phyloP scores from a whole-genome alignment of 2,797 vertebrate species.

The Pseudochromis fuscus region DNA sequence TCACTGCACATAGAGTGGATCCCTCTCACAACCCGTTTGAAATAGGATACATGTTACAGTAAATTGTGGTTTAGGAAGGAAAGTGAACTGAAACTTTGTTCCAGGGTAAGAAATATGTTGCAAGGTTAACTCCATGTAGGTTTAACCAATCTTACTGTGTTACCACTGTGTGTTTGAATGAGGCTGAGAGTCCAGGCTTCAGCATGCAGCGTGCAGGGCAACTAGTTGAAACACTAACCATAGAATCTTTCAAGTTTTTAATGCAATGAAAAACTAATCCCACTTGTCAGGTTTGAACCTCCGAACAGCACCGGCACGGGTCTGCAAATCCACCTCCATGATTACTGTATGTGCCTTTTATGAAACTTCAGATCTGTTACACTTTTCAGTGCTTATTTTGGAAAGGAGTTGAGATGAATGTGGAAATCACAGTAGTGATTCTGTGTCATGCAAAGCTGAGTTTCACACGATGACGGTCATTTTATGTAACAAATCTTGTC shows the following conservation, averaged over 20 bases:
- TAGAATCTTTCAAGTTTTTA: constrained; percentile 21
- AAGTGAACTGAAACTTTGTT: constrained; percentile 37
- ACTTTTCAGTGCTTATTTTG: constrained; percentile 18
- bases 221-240: constrained; percentile 65
- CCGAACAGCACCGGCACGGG: constrained; percentile 35
- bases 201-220: constrained; percentile 37
- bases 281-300: constrained; percentile 48
- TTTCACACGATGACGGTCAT: constrained; percentile 33
- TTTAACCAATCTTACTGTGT: constrained; percentile 57
- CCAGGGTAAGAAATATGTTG: constrained; percentile 58
- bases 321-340: constrained; percentile 46
- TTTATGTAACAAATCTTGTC: constrained; percentile 61
- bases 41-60: constrained; percentile 55
- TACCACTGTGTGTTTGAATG: constrained; percentile 52
- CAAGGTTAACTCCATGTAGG: constrained; percentile 46
- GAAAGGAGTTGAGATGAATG: constrained; percentile 38
- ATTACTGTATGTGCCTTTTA: constrained; percentile 77
- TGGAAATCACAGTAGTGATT: constrained; percentile 41
- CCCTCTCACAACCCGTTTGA: constrained; percentile 28
- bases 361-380: constrained; percentile 43
- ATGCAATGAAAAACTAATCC: constrained; percentile 57
- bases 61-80: constrained; percentile 39
- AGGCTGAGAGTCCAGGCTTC: constrained; percentile 33
- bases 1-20: constrained; percentile 47
- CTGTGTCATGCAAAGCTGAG: constrained; percentile 54